Base-by-base conservation (phyloP, 2,888 invertebrate species). In the Chrysopilus asiliformis region DNA sequence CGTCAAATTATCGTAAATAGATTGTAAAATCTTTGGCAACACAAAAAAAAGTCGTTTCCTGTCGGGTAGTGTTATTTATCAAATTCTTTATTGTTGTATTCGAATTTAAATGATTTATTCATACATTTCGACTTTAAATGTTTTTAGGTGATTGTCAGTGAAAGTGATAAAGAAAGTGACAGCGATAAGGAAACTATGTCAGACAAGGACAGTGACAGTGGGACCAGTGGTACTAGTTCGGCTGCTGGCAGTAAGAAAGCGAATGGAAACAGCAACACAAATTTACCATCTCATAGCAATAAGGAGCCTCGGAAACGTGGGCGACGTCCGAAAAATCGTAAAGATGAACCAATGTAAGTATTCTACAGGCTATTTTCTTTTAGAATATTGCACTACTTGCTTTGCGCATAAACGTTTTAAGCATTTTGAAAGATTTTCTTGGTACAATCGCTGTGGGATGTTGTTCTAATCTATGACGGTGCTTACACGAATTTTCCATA, bases 131-230 rank as follows among this genome's bases (percentile, higher is more conserved):
- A 10, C 14, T 30, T 29, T 15, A 34, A 19, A 15, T 13, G 4
- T 4, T 12, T 26, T 31, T 30, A 41, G 40, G 47, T 48, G 39
- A 48, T 50, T 13, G 58, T 58, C 31, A 75, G 75, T 45, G 76
- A 74, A 49, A 77, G 76, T 52, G 75, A 74, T 20, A 77, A 76
- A 55, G 74, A 74, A 45, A 76, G 76, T 52, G 79, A 78, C 40
- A 76, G 75, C 56, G 76, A 76, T 48, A 77, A 69, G 47, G 71
- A 70, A 47, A 69, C 74, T 49, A 74, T 74, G 43, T 68, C 68
- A 47, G 77, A 78, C 45, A 77, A 76, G 49, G 77, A 77, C 50
- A 76, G 77, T 1, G 77, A 77, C 49, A 74, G 72, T 1, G 74
- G 71, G 17, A 72, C 68, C 3, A 69, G 66, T 44, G 44, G 44